Evolutionary conservation across 1,140 invertebrate species (phyloP), one percentile per base, ranked within the genome.

Genomic region (Hydropsyche tenuis): DNA sequence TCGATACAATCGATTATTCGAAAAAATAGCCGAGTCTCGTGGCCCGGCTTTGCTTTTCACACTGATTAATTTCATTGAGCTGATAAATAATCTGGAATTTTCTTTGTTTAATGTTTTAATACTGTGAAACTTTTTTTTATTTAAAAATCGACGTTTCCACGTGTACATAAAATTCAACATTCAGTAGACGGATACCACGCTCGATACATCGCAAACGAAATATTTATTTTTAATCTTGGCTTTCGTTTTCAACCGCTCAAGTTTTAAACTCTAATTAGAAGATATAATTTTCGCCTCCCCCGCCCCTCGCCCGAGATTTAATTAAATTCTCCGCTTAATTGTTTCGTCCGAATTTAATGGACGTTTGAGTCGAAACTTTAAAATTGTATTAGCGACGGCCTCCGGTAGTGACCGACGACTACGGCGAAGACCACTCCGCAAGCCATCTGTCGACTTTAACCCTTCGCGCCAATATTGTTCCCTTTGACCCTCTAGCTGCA

Each of bases 311-410:
- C 30, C 2, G 30, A 42, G 30, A 46, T 65, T 46, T 65, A 42
- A 65, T 65, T 46, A 65, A 42, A 65, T 22, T 65, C 30, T 27
- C 37, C 16, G 30, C 63, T 65, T 46, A 43, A 65, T 46, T 60
- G 9, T 43, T 22, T 65, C 63, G 27, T 46, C 16, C 63, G 63
- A n/a, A 42, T 65, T 65, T 65, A 46, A 65, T 43, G 63, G 63
- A 46, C 63, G 43, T 43, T 65, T 65, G 27, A 65, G 43, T 65
- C 63, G 16, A 65, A 65, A 65, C 63, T 65, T 65, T 65, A 65
- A 65, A 65, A 65, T 65, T 65, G 63, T 65, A 65, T 65, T 65
- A 65, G 63, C 27, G 16, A 46, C 14, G 22, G 63, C 63, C 63
- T 43, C 14, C 43, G 43, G 63, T 37, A 37, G 30, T 37, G 30